Evolutionary conservation across 2,113 vertebrate genomes (phyloP).

Genomic region (Lasiurus cinereus): DNA sequence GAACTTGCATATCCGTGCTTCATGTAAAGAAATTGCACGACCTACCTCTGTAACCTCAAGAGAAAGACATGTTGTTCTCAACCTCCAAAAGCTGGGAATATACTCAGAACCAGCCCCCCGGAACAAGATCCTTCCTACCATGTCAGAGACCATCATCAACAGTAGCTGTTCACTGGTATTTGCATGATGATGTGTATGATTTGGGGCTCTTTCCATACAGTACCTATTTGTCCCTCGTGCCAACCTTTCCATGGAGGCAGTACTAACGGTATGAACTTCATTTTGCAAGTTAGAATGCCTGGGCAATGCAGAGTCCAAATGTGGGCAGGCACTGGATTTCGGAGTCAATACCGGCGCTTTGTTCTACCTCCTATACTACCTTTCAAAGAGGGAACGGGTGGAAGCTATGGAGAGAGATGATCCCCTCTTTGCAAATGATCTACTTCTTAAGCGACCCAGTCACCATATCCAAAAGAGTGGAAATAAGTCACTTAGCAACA

Average conservation of each 20-base stretch:
- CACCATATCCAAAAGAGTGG: background rate
- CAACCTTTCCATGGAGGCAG: background rate
- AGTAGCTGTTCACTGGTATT: background rate
- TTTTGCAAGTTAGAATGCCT: background rate
- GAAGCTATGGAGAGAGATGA: background rate
- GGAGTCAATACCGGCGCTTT: background rate
- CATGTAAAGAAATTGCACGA: background rate
- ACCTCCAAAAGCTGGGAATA: background rate
- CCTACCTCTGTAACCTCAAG: background rate
- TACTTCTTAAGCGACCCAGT: background rate
- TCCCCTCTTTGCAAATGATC: background rate
- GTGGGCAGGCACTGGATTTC: background rate
- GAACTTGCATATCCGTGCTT: background rate
- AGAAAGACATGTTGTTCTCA: background rate
- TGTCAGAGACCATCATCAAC: background rate
- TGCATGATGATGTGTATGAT: background rate
- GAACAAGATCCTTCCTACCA: background rate
- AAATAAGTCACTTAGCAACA: background rate
- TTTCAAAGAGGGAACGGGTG: background rate
- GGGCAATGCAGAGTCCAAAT: too few species aligned
- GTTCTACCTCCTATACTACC: background rate
- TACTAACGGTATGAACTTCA: background rate
- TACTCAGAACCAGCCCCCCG: background rate
- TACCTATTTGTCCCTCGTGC: background rate
- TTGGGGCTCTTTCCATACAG: background rate